Evolutionary conservation across 2,888 invertebrate species (phyloP).

Genomic region (Bugulina stolonifera): DNA sequence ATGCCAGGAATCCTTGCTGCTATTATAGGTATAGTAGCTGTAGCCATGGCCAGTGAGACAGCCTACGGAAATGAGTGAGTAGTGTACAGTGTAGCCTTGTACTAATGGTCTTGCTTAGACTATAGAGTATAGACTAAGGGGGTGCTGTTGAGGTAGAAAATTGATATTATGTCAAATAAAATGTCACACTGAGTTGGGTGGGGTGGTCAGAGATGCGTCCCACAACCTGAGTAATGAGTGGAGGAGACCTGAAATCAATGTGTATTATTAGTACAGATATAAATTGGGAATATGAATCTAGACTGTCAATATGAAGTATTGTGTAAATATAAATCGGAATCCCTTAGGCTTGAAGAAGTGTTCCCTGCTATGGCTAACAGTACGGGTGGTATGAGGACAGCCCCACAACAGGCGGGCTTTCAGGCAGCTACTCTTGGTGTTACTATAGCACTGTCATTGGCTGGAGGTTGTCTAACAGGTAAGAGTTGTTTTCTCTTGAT

Average conservation of each 20-base stretch:
- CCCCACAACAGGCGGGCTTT: slow-evolving; percentile 37
- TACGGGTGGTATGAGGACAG: slow-evolving; percentile 34
- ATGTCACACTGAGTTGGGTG: too few relatives aligned
- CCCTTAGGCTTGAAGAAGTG: slow-evolving; percentile 53
- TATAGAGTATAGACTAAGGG: too few relatives aligned
- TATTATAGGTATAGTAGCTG: slow-evolving; percentile 69
- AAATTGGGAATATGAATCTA: too few relatives aligned
- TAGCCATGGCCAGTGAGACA: slow-evolving; percentile 60
- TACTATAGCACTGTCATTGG: slow-evolving; percentile 38
- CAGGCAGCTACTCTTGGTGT: slow-evolving; percentile 40
- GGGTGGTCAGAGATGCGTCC: too few relatives aligned
- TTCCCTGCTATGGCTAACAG: slow-evolving; percentile 58
- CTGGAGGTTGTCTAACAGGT: slow-evolving; percentile 43
- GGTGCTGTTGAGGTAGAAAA: too few relatives aligned
- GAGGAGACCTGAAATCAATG: too few relatives aligned
- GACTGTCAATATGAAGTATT: too few relatives aligned
- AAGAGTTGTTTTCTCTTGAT: slow-evolving; percentile 12
- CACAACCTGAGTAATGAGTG: too few relatives aligned
- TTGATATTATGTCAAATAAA: too few relatives aligned
- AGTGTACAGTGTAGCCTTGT: too few relatives aligned
- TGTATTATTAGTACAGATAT: too few relatives aligned
- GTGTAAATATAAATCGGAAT: too few relatives aligned
- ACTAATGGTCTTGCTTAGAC: neutral
- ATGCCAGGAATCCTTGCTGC: slow-evolving; percentile 87
- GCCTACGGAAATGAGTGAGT: slow-evolving; percentile 59